Evolutionary conservation across 2,888 invertebrate species (phyloP).

Genomic region (Tetheella fluctuosa): DNA sequence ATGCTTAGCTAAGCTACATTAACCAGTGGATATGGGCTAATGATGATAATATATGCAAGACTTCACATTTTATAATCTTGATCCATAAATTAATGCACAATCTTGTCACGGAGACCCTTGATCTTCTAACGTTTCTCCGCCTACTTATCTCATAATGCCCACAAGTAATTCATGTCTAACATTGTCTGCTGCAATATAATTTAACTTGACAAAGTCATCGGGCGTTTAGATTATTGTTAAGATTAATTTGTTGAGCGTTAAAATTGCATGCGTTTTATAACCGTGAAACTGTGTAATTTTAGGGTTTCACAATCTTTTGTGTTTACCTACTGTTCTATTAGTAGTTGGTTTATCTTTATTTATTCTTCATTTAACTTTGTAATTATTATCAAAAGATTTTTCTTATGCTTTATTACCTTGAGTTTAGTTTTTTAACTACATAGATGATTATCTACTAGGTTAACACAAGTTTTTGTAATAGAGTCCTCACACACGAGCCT

Average conservation of each 20-base stretch:
- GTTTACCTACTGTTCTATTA: too few species aligned
- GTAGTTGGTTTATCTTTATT: neutral
- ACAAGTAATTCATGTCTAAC: conserved; percentile 7
- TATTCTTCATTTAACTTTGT: too few species aligned
- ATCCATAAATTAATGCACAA: conserved; percentile 9
- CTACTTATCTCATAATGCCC: conserved; percentile 4
- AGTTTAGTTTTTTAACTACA: too few species aligned
- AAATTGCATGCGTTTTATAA: conserved; percentile 5
- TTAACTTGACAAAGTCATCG: conserved; percentile 3
- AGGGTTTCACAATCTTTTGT: conserved; percentile 4
- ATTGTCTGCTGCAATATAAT: conserved; percentile 6
- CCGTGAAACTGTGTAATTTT: conserved; percentile 1
- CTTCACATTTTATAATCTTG: conserved; percentile 9
- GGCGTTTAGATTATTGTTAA: conserved; percentile 8
- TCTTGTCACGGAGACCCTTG: conserved; percentile 9
- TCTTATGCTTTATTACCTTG: too few species aligned
- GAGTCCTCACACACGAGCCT: neutral
- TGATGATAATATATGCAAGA: conserved; percentile 8
- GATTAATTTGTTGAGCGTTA: conserved; percentile 1
- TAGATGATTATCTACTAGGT: neutral
- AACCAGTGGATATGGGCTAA: conserved; percentile 3
- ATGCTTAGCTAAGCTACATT: conserved; percentile 1
- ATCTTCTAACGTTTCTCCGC: conserved; percentile 9
- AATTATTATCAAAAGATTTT: too few species aligned
- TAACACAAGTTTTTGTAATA: neutral